Conservation (phyloP, 2,113 vertebrate genomes). For the Trichechus manatus region DNA sequence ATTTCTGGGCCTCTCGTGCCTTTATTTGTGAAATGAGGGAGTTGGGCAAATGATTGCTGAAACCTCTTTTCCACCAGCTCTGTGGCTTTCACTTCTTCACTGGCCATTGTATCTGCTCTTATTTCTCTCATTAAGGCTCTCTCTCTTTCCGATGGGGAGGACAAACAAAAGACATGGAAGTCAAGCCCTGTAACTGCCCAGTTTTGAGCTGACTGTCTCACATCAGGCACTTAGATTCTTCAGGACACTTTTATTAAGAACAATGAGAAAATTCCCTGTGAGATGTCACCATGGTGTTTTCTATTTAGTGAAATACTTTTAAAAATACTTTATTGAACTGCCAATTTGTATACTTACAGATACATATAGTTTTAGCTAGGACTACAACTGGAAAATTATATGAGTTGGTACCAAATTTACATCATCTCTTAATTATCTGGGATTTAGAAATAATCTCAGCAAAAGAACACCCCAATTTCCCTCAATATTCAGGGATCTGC, state of each 20-base stretch:
- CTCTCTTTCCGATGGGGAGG: background rate
- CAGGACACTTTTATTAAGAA: slow-evolving; percentile 22
- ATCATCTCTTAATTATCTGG: background rate
- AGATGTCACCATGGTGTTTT: background rate
- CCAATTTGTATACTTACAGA: slow-evolving; percentile 13
- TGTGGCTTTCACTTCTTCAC: background rate
- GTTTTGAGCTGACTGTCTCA: background rate
- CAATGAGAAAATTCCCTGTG: background rate
- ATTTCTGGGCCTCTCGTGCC: background rate
- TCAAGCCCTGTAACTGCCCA: background rate
- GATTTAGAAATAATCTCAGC: background rate
- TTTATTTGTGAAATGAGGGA: slow-evolving; percentile 18
- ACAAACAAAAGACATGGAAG: background rate
- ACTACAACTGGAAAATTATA: slow-evolving; percentile 11
- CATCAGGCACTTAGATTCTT: background rate
- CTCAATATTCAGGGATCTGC: background rate
- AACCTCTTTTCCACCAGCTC: background rate
- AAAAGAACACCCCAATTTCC: background rate
- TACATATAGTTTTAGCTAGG: background rate
- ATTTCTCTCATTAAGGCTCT: background rate
- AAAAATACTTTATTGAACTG: background rate
- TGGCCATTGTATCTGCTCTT: background rate
- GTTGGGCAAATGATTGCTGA: background rate
- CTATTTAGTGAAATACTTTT: background rate
- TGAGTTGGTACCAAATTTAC: background rate